Evolutionary conservation across 2,888 invertebrate genomes (phyloP).

Genomic region (Xestia c-nigrum): DNA sequence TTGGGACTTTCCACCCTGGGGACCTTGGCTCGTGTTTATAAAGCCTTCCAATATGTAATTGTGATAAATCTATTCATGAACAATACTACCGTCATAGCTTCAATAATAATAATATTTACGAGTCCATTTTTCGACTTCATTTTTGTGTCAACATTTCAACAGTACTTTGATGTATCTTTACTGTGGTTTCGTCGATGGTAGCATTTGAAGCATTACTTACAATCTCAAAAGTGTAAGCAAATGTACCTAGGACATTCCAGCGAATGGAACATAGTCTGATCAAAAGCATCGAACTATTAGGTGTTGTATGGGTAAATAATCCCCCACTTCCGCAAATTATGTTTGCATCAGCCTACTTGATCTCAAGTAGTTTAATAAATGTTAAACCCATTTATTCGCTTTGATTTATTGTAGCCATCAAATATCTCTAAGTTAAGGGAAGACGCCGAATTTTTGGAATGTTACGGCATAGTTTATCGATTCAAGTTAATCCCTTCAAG

Average conservation of each 20-base stretch:
- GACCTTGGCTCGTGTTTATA: background rate
- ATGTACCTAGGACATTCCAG: background rate
- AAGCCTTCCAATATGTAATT: slow-evolving; percentile 13
- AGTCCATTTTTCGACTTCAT: background rate
- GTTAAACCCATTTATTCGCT: background rate
- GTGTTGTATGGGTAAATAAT: background rate
- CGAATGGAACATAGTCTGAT: background rate
- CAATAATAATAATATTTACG: background rate
- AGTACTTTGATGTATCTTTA: background rate
- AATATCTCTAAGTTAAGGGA: background rate
- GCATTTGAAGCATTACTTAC: background rate
- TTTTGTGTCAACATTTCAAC: background rate
- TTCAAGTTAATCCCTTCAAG: background rate
- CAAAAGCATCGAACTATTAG: background rate
- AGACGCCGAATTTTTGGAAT: slow-evolving; percentile 1
- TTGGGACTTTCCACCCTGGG: background rate
- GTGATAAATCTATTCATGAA: background rate
- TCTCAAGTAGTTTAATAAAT: background rate
- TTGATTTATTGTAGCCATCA: background rate
- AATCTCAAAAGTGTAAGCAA: background rate
- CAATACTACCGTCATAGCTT: background rate
- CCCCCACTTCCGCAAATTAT: background rate
- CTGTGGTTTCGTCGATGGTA: background rate
- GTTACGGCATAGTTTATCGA: background rate
- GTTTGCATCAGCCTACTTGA: background rate